Evolutionary conservation across 2,113 vertebrate genomes (phyloP).

Genomic region (Austrofundulus limnaeus): DNA sequence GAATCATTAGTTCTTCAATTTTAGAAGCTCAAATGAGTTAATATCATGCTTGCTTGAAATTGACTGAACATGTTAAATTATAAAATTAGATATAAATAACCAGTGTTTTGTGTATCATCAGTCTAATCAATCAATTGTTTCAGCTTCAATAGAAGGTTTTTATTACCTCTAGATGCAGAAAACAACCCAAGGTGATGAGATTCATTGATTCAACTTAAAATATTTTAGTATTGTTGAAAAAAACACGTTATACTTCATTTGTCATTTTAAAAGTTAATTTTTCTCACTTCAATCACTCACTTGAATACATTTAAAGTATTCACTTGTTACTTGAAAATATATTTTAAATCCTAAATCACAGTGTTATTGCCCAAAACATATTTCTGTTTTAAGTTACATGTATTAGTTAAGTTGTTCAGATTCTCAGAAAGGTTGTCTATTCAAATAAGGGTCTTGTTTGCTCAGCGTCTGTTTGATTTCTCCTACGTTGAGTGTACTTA

Average conservation of each 20-base stretch:
- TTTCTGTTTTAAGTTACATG: conserved; percentile 32
- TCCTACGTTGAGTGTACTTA: conserved; percentile 74
- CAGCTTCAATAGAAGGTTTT: not conserved
- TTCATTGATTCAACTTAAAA: not conserved
- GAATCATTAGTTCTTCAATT: not conserved
- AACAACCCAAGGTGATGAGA: not conserved
- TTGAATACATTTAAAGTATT: not conserved
- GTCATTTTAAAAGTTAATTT: not conserved
- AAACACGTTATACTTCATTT: not conserved
- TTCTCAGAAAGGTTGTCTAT: conserved; percentile 65
- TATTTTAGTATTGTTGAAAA: not conserved
- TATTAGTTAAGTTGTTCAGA: conserved; percentile 45
- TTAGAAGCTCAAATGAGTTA: not conserved
- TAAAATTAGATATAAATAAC: not conserved
- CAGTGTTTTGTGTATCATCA: not conserved
- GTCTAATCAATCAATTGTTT: not conserved
- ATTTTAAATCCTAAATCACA: not conserved
- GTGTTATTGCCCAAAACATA: conserved; percentile 28
- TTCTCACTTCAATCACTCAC: not conserved
- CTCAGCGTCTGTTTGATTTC: conserved; percentile 74
- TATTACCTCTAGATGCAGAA: not conserved
- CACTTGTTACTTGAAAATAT: not conserved
- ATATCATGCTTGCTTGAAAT: not conserved
- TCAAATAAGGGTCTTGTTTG: conserved; percentile 77
- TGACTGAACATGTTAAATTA: not conserved